Base-by-base conservation (phyloP, 2,797 vertebrate species). In the Galaxias olidus region DNA sequence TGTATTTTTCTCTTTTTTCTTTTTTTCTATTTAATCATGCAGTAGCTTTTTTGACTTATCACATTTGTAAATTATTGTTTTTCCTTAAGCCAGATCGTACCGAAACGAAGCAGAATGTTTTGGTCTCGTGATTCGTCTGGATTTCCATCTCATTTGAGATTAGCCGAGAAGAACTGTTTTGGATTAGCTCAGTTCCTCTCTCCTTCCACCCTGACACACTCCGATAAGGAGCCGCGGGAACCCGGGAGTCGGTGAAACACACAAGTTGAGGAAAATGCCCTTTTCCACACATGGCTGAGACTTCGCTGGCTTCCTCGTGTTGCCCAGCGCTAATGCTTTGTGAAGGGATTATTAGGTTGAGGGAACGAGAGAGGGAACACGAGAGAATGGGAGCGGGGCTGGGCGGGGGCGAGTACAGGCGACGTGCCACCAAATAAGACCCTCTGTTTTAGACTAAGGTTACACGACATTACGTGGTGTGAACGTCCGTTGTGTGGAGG, bases 141-240 rank as follows among this genome's bases (percentile, higher is more conserved):
- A 90, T 90, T 89, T 92, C 85, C 85, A 88, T 91, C 83, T 87
- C 85, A 88, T 89, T 89, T 89, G 76, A 88, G 89, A 90, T 90
- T 90, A 78, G 81, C 76, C 68, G 78, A 84, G 84, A 82, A 81
- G 61, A 84, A 81, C 84, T 84, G 78, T 84, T 85, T 85, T 83
- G 85, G 89, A 90, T 89, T 88, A 87, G 75, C 69, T 75, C 67
- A 74, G 78, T 44, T 56, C 40, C 54, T 20, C 43, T 13, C 43
- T 20, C 12, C 52, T 40, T 30, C 63, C 72, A 45, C 79, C 82
- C 87, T 88, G 87, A 90, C 82, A 76, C 79, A 65, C 72, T 61
- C 81, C 71, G 90, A 91, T 91, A 90, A 90, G 86, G 81, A 62
- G 45, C 49, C 45, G 51, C 65, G 43, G 53, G 73, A 79, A 77